Conservation (phyloP, 2,113 vertebrate species). For the Pluvialis apricaria region DNA sequence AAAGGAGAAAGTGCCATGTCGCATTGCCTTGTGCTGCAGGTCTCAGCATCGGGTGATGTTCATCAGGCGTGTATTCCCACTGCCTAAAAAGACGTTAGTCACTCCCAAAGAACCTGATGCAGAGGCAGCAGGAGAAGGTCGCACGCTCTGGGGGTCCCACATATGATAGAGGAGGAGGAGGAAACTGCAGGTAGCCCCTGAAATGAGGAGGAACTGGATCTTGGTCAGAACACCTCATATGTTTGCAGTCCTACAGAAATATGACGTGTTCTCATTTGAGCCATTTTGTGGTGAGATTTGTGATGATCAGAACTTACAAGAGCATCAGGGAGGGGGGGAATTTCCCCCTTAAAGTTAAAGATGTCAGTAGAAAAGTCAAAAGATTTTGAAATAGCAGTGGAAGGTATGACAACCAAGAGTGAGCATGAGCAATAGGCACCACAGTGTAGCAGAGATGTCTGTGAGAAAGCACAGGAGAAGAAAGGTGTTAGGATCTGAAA, state of each 20-base stretch:
- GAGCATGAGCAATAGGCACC: fast-evolving
- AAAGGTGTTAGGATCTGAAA: neutral
- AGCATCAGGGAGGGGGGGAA: neutral
- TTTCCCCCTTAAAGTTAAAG: neutral
- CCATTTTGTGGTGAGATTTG: neutral
- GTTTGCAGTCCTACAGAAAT: neutral
- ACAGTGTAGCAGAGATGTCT: neutral
- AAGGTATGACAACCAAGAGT: fast-evolving
- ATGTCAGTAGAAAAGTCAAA: neutral
- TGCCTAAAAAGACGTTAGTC: neutral
- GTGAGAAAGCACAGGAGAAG: neutral
- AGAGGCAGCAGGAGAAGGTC: neutral
- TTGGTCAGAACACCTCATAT: neutral
- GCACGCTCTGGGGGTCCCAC: fast-evolving
- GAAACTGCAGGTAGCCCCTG: neutral
- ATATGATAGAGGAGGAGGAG: fast-evolving
- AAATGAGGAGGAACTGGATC: neutral
- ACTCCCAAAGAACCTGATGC: neutral
- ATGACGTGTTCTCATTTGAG: neutral
- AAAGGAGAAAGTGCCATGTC: neutral
- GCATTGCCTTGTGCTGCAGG: fast-evolving
- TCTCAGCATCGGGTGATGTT: neutral
- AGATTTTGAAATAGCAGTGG: neutral
- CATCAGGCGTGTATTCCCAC: fast-evolving
- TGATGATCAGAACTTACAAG: neutral